phyloP scores from a whole-genome alignment of 1,140 invertebrate genomes.

The Ceratosolen solmsi region DNA sequence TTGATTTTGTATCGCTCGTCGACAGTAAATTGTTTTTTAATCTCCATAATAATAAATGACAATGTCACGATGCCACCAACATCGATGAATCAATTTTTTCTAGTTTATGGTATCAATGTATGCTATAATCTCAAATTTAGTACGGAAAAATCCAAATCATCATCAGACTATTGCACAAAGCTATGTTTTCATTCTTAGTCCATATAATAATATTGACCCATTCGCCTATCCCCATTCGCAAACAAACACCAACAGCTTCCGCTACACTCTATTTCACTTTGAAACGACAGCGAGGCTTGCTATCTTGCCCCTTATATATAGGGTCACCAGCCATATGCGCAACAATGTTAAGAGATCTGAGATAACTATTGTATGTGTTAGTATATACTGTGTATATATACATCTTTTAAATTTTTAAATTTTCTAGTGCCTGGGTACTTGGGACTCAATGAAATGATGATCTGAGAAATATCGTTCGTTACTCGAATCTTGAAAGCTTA shows the following conservation, averaged over 20 bases:
- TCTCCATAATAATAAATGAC: too few species aligned
- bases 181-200: too few species aligned
- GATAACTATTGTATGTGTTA: not conserved
- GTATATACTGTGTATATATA: not conserved
- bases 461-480: slow-evolving; percentile 50
- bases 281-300: not conserved
- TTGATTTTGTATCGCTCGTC: too few species aligned
- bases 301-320: slow-evolving; percentile 52
- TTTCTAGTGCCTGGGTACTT: not conserved
- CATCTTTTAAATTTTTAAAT: not conserved
- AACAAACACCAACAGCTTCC: not conserved
- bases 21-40: too few species aligned
- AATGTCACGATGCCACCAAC: too few species aligned
- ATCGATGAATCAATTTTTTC: too few species aligned
- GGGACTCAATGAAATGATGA: slow-evolving; percentile 19
- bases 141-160: too few species aligned
- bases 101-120: too few species aligned
- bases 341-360: slow-evolving; percentile 57
- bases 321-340: slow-evolving; percentile 59
- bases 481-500: slow-evolving; percentile 59
- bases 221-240: not conserved
- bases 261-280: slow-evolving; percentile 15
- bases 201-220: too few species aligned
- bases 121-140: too few species aligned
- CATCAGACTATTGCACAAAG: too few species aligned